These are phyloP conservation scores for Drosophila aff. DNA, from an alignment of 1,140 invertebrate genomes.

Conservation along the genomic window DNA sequence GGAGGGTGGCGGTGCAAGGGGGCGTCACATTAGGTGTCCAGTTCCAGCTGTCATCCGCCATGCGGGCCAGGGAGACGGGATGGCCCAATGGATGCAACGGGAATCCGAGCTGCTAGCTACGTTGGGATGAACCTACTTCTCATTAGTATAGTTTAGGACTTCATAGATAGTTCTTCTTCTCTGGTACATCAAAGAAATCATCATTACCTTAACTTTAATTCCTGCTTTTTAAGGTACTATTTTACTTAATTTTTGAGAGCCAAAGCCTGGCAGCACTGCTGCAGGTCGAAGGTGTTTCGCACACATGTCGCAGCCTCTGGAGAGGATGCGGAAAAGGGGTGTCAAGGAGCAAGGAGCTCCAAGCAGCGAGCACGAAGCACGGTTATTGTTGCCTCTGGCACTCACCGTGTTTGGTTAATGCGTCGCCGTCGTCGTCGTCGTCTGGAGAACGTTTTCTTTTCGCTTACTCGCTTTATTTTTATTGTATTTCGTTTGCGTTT, in stretches of 20 bases:
- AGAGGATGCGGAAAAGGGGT: not conserved
- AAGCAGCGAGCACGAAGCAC: constrained; percentile 1
- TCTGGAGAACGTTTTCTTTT: constrained; percentile 34
- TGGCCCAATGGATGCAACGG: constrained; percentile 12
- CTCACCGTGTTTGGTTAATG: constrained; percentile 59
- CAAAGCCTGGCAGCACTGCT: not conserved
- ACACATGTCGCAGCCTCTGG: constrained; percentile 21
- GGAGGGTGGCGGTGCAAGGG: not conserved
- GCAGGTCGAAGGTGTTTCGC: constrained; percentile 12
- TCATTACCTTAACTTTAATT: not conserved
- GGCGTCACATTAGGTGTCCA: constrained; percentile 35
- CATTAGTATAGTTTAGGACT: not conserved
- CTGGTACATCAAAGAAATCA: not conserved
- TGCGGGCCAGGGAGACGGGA: not conserved
- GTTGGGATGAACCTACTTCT: not conserved
- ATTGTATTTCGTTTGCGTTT: constrained; percentile 53
- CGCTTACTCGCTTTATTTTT: constrained; percentile 58
- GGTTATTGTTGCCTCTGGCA: constrained; percentile 56
- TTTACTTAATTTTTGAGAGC: not conserved
- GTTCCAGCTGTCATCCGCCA: constrained; percentile 16
- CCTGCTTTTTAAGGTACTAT: not conserved
- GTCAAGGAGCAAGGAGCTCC: not conserved
- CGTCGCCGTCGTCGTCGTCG: constrained; percentile 14
- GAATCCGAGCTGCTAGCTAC: too few relatives aligned
- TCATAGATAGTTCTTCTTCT: not conserved